Base-by-base conservation (phyloP, 2,888 invertebrate genomes). In the Lasioglossum leucozonium region DNA sequence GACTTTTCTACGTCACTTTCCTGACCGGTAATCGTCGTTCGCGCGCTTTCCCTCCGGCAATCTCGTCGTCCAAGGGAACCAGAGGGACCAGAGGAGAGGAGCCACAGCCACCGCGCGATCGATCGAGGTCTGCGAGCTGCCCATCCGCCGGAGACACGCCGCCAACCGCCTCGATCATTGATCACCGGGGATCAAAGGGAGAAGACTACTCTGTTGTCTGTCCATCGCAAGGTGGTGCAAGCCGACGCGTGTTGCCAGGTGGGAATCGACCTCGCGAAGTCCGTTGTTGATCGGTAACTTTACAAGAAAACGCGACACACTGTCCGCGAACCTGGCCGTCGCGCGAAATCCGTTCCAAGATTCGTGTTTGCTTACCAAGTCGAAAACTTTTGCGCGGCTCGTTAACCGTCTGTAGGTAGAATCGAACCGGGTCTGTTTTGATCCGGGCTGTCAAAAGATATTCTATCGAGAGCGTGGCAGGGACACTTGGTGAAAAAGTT, bases 91-190 rank as follows among this genome's bases (percentile, higher is more conserved):
- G 34, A 30, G 34, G 37, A 40, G 71, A 40, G n/a, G 55, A 76
- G 40, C 22, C 62, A 37, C 62, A 62, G n/a, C 55, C 65, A 62
- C 58, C 26, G 26, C 58, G 26, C 44, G 37, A 42, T 77, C 44
- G 47, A 65, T 71, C 72, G 67, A 67, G 67, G 67, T 67, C 18
- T 22, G 65, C 18, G 16, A 16, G 65, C 65, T 34, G 65, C 30
- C 65, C 65, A 34, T 65, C 30, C 65, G 16, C 65, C 65, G 65
- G 65, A 65, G 65, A 65, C 58, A 58, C 58, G 18, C 34, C 65
- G 65, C 65, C 65, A 18, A 58, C 58, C 65, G 51, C 42, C 34
- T 22, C 47, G 65, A 65, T 65, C 65, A 65, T 65, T 30, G 65
- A 65, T 65, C 65, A 18, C 18, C 65, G 34, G 34, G 13, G 65